A percentile compares a stretch with the other conserved stretches of the same genome.
phyloP scores from a whole-genome alignment of 1,140 invertebrate species.

The Akabosia matsudoensis region DNA sequence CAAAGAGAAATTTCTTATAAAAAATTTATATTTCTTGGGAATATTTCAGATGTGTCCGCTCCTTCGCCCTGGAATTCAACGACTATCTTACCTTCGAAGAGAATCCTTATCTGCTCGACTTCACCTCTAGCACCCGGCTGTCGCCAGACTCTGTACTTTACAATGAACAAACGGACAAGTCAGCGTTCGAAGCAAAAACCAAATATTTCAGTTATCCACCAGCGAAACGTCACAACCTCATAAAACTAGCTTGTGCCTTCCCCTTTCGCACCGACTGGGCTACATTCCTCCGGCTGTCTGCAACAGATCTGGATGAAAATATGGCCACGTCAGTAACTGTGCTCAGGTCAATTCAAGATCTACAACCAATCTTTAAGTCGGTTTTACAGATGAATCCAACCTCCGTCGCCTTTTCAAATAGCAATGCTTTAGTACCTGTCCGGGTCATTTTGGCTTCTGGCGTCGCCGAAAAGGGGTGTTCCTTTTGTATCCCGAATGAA shows the following conservation, averaged over 20 bases:
- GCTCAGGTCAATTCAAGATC: too few species aligned
- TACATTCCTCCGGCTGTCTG: constrained; percentile 66
- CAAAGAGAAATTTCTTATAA: too few species aligned
- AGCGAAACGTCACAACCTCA: constrained; percentile 77
- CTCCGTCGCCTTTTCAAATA: too few species aligned
- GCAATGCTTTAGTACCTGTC: background rate
- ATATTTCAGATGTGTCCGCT: constrained; percentile 68
- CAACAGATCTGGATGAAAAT: constrained; percentile 31
- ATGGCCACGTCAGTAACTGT: background rate
- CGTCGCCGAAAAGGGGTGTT: constrained; percentile 53
- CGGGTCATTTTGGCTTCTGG: background rate
- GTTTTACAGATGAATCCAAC: too few species aligned
- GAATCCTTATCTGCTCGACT: background rate
- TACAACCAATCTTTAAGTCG: too few species aligned
- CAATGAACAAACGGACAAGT: background rate
- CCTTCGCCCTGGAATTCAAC: constrained; percentile 63
- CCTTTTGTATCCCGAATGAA: constrained; percentile 63
- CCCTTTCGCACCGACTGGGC: constrained; percentile 76
- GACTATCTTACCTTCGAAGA: background rate
- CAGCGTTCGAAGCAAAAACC: constrained; percentile 50
- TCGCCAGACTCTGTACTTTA: background rate
- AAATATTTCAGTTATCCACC: constrained; percentile 71
- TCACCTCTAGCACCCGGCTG: background rate
- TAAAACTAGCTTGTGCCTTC: constrained; percentile 68
- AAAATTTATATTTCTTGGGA: background rate